These are phyloP conservation scores for Zaprionus tsacasi DNA, from an alignment of 1,140 invertebrate species.

Conservation along the genomic window DNA sequence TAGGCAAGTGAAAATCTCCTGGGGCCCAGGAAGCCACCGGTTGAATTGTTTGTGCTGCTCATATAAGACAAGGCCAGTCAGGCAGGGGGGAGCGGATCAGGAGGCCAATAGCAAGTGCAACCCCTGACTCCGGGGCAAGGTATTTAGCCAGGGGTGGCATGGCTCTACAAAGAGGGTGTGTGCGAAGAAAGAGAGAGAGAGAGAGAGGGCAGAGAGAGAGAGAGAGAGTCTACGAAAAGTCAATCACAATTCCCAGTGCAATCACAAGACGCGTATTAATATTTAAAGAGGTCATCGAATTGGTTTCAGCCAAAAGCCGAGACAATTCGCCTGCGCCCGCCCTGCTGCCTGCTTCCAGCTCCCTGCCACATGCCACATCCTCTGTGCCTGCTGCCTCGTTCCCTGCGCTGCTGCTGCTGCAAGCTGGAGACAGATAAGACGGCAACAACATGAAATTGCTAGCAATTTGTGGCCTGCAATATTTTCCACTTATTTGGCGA, in stretches of 20 bases:
- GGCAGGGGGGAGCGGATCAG: no score
- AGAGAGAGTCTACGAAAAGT: conserved; percentile 71
- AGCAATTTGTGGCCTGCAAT: conserved; percentile 78
- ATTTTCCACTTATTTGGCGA: conserved; percentile 80
- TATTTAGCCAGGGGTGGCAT: conserved; percentile 42
- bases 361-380: background rate
- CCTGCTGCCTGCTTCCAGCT: no score
- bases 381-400: conserved; percentile 15
- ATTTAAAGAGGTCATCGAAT: conserved; percentile 83
- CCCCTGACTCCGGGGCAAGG: conserved; percentile 18
- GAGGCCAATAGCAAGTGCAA: background rate
- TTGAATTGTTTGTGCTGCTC: conserved; percentile 46
- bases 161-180: conserved; percentile 34
- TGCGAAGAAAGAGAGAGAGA: conserved; percentile 25
- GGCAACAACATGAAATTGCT: conserved; percentile 51
- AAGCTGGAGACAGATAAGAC: conserved; percentile 43
- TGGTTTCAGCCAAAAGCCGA: conserved; percentile 51
- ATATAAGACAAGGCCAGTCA: conserved; percentile 10
- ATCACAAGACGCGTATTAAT: conserved; percentile 80
- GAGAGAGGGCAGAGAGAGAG: no score
- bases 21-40: conserved; percentile 47
- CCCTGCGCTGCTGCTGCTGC: background rate
- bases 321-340: conserved; percentile 17
- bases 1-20: conserved; percentile 51
- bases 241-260: conserved; percentile 82